Base-by-base conservation (phyloP, 2,888 invertebrate species). In the Parnassius apollo region DNA sequence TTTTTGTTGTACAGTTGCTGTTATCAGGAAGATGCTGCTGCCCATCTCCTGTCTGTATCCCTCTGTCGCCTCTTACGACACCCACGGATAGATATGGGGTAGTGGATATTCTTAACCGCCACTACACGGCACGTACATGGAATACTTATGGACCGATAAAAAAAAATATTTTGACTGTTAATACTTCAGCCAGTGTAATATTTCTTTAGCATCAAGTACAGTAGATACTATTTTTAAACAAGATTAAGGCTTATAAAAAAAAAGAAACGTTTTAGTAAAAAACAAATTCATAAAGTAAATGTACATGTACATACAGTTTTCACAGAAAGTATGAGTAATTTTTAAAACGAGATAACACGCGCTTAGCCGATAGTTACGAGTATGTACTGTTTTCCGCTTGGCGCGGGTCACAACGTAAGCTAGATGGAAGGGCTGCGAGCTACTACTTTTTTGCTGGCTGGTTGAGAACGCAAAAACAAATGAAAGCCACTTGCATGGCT, bases 401-500 rank as follows among this genome's bases (percentile, higher is more conserved):
- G 45, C 35, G 55, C 55, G 42, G 42, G 35, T 13, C 52, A 45
- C 48, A 49, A 64, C 61, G 54, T 61, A 66, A 67, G 66, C 68
- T 59, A 68, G 68, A 67, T 65, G 66, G 62, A 35, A 66, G 65
- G 65, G 66, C 64, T 64, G 65, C 62, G 48, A 66, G 62, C 66
- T 65, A 55, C 52, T 45, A 46, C 62, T 67, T 71, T 67, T 71
- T 69, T 69, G 58, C 68, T 44, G 52, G 66, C 63, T 59, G 61
- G 63, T 62, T 65, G 66, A 57, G 63, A 64, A 67, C 64, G 71
- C 69, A 74, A 72, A 76, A 72, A 73, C 75, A 71, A 74, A 72
- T 68, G 72, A 69, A 71, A 64, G 66, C 68, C 70, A 71, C 71
- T 72, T 70, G 70, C 71, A 72, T 68, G 69, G 71, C 69, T 69